Conservation (phyloP, 2,888 invertebrate genomes). For the Apodemia hepburni region DNA sequence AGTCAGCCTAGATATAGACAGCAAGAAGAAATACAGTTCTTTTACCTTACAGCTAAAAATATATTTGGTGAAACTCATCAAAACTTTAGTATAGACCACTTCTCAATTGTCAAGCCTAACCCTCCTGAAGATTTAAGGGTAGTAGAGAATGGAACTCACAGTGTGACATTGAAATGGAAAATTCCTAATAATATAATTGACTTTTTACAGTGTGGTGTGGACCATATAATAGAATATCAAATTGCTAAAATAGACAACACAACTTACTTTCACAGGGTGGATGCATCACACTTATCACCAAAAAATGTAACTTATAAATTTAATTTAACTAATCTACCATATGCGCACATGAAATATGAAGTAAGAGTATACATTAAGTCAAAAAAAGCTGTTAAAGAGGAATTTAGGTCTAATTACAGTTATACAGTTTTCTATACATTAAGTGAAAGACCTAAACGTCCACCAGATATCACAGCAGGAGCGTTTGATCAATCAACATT, state of each 20-base stretch:
- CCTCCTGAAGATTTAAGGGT: slow-evolving; percentile 49
- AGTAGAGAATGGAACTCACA: slow-evolving; percentile 49
- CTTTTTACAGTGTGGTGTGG: slow-evolving; percentile 52
- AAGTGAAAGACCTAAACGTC: slow-evolving; percentile 79
- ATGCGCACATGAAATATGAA: slow-evolving; percentile 85
- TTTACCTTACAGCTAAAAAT: slow-evolving; percentile 82
- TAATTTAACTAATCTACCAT: slow-evolving; percentile 78
- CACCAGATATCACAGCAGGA: slow-evolving; percentile 86
- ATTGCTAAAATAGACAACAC: slow-evolving; percentile 69
- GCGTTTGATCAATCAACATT: slow-evolving; percentile 84
- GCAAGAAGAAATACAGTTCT: slow-evolving; percentile 69
- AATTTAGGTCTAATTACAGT: slow-evolving; percentile 86
- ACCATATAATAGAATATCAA: slow-evolving; percentile 69
- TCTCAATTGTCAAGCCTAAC: slow-evolving; percentile 62
- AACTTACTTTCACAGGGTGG: slow-evolving; percentile 60
- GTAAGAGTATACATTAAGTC: slow-evolving; percentile 85
- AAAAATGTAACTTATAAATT: slow-evolving; percentile 58
- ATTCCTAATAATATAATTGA: slow-evolving; percentile 57
- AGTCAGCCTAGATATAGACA: slow-evolving; percentile 66
- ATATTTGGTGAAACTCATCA: slow-evolving; percentile 76
- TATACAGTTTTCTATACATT: slow-evolving; percentile 81
- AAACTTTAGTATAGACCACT: slow-evolving; percentile 81
- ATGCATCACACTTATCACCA: slow-evolving; percentile 48
- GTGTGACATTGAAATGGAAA: slow-evolving; percentile 58
- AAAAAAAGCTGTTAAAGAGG: slow-evolving; percentile 67